Evolutionary conservation across 2,888 invertebrate genomes (phyloP).

Genomic region (Netelia inedita): DNA sequence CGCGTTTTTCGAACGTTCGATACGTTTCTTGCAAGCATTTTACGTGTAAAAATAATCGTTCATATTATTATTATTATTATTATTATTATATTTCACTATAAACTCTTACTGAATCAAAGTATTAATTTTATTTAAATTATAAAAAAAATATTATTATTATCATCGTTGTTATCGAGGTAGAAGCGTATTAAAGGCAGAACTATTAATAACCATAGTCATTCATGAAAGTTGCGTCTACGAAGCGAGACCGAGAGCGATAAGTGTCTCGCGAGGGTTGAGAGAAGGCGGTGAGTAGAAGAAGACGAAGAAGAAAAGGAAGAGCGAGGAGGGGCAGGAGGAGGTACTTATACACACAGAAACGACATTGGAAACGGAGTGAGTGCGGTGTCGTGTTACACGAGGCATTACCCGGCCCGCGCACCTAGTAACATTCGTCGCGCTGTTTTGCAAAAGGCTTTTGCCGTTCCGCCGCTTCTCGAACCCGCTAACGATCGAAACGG

Average conservation of each 20-base stretch:
- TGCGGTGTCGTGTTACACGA: constrained; percentile 11
- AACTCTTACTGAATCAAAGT: too few relatives aligned
- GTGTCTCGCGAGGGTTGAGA: constrained; percentile 10
- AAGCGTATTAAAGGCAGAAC: background rate
- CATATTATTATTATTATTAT: background rate
- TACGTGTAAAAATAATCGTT: background rate
- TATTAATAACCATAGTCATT: constrained; percentile 62
- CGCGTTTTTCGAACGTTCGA: too few relatives aligned
- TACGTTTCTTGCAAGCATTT: too few relatives aligned
- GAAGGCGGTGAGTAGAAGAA: background rate
- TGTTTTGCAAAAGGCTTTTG: constrained; percentile 4
- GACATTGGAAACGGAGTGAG: background rate
- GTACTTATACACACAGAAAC: background rate
- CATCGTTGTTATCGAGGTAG: background rate
- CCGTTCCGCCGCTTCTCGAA: background rate
- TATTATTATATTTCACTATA: too few relatives aligned
- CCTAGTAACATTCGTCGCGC: background rate
- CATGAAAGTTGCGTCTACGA: constrained; percentile 66
- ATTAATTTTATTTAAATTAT: background rate
- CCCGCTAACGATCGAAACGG: constrained; percentile 44
- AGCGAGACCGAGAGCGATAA: constrained; percentile 37
- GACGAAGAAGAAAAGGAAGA: background rate
- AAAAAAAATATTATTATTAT: background rate
- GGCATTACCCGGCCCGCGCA: background rate
- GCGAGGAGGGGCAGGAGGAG: background rate